Evolutionary conservation across 2,888 invertebrate species (phyloP), one percentile per base, ranked within the genome.

Genomic region (Corbicula japonica): DNA sequence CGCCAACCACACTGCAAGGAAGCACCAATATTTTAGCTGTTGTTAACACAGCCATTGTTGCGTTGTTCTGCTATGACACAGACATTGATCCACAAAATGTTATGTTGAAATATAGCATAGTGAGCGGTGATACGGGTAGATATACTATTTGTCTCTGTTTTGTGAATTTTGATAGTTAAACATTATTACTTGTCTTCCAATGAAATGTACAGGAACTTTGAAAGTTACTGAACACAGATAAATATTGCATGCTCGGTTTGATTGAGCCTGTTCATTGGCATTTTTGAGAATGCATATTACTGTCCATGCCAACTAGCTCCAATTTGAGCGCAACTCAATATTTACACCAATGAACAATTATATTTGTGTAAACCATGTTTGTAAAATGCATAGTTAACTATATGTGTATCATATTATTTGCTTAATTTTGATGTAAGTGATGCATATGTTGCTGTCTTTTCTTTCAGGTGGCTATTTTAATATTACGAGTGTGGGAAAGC

Each of bases 381-480:
- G n/a, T n/a, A n/a, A n/a, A n/a, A n/a, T n/a, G n/a, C n/a, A n/a
- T n/a, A n/a, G n/a, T n/a, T n/a, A n/a, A n/a, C n/a, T n/a, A n/a
- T n/a, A n/a, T n/a, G n/a, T n/a, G n/a, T n/a, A n/a, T n/a, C n/a
- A n/a, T n/a, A n/a, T n/a, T n/a, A n/a, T n/a, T n/a, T n/a, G n/a
- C n/a, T n/a, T n/a, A n/a, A n/a, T n/a, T n/a, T n/a, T n/a, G n/a
- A n/a, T 10, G 41, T 15, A 41, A 12, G 41, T 41, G 41, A 50
- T 21, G 21, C 10, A 50, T 50, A n/a, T 50, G 41, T 50, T 50
- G 18, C 32, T 38, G 10, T 50, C 2, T 62, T 41, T 26, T 50
- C 23, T 65, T 52, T 56, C 32, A 82, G 82, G 73, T 46, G 65
- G 60, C 1, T 76, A 82, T 50, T 82, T 82, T 56, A 65, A 75